Conservation (phyloP, 53 echinoderm and acorn worm genomes). For the Holothuria scabra region DNA sequence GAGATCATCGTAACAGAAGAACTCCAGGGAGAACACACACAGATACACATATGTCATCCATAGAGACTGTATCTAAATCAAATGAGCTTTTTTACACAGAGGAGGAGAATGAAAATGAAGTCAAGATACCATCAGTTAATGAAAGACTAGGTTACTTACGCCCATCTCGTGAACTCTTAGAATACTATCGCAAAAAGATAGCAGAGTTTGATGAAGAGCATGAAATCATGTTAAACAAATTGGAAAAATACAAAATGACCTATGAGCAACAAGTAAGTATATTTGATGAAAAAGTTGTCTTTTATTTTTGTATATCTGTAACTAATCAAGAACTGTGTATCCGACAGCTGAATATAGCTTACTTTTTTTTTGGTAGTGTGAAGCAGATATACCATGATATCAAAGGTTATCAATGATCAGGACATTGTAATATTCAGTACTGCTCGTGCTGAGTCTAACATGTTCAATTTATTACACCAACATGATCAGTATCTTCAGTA, state of each 20-base stretch:
- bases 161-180: conserved; percentile 93
- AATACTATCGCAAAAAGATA: conserved; percentile 97
- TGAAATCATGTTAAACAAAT: conserved; percentile 88
- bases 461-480: too few relatives aligned
- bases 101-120: conserved; percentile 48
- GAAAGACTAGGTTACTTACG: conserved; percentile 90
- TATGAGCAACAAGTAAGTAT: conserved; percentile 94
- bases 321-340: too few relatives aligned
- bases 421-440: too few relatives aligned
- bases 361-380: too few relatives aligned
- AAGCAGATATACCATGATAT: too few relatives aligned
- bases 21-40: conserved; percentile 13
- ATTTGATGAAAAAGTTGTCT: too few relatives aligned
- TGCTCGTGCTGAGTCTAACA: too few relatives aligned
- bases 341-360: too few relatives aligned
- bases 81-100: background rate
- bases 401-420: too few relatives aligned
- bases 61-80: background rate
- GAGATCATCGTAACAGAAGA: background rate
- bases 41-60: too few relatives aligned
- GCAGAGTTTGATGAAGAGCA: conserved; percentile 99
- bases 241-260: conserved; percentile 95
- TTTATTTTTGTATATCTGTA: too few relatives aligned
- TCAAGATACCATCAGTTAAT: conserved; percentile 83
- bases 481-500: too few relatives aligned